Conservation (phyloP, 2,888 invertebrate species). For the Clistopyga incitator region DNA sequence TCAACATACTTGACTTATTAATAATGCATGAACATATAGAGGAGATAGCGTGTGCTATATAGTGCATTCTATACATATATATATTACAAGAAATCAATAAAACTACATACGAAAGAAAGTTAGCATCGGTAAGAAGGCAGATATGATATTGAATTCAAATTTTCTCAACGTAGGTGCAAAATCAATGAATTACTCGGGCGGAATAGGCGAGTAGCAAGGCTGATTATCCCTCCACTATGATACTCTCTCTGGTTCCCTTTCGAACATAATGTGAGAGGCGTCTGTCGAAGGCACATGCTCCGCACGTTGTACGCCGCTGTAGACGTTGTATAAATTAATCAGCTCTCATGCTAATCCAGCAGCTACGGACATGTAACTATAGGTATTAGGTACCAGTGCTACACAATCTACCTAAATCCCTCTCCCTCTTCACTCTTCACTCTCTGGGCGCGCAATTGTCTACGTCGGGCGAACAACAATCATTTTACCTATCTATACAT, state of each 20-base stretch:
- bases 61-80: not conserved
- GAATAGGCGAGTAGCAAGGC: slow-evolving; percentile 51
- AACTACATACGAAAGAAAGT: not conserved
- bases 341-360: slow-evolving; percentile 70
- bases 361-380: slow-evolving; percentile 56
- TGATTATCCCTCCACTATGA: slow-evolving; percentile 11
- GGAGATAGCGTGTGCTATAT: not conserved
- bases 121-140: not conserved
- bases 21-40: slow-evolving; percentile 12
- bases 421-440: not conserved
- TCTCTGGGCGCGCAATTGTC: not conserved
- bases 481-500: not conserved
- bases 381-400: not conserved
- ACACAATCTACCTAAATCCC: slow-evolving; percentile 17
- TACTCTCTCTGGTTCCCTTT: slow-evolving; percentile 4
- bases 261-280: slow-evolving; percentile 1
- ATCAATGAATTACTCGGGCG: slow-evolving; percentile 27
- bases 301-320: slow-evolving; percentile 17
- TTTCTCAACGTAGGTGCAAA: not conserved
- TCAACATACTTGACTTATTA: slow-evolving; percentile 21
- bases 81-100: not conserved
- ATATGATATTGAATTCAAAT: not conserved
- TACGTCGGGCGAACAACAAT: not conserved
- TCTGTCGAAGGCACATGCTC: slow-evolving; percentile 13
- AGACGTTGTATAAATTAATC: slow-evolving; percentile 70